Evolutionary conservation across 2,113 vertebrate species (phyloP).

Genomic region (Vicugna pacos): DNA sequence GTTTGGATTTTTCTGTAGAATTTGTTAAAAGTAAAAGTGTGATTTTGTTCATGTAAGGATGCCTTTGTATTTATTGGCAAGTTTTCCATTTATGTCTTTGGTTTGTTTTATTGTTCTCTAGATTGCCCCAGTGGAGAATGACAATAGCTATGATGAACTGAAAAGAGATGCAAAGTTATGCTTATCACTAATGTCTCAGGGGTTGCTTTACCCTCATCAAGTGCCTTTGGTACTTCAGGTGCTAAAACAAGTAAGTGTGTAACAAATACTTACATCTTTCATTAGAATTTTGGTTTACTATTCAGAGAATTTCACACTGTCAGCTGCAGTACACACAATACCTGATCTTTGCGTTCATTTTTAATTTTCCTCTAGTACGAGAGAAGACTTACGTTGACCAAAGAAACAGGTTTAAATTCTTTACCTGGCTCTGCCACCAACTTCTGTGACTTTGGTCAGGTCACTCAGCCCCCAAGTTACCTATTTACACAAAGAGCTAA

Average conservation of each 20-base stretch:
- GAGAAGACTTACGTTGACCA: not conserved
- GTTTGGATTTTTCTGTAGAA: not conserved
- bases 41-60: not conserved
- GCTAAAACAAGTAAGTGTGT: conserved; percentile 92
- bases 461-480: not conserved
- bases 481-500: not conserved
- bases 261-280: not conserved
- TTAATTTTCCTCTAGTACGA: conserved; percentile 9
- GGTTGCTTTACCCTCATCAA: conserved; percentile 96
- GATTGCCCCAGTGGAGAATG: conserved; percentile 99
- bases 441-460: not conserved
- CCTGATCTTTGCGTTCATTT: not conserved
- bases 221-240: conserved; percentile 95
- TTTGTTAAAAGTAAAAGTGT: not conserved
- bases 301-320: not conserved
- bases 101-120: conserved; percentile 73
- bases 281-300: not conserved
- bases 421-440: not conserved
- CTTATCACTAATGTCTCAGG: conserved; percentile 98
- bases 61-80: not conserved
- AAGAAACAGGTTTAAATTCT: conserved; percentile 42
- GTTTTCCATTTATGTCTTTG: not conserved
- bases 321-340: not conserved
- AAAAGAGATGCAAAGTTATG: conserved; percentile 98
- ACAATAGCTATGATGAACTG: conserved; percentile 97